Evolutionary conservation across 2,888 invertebrate species (phyloP), one percentile per base, ranked within the genome.

Genomic region (Acronicta leporina): DNA sequence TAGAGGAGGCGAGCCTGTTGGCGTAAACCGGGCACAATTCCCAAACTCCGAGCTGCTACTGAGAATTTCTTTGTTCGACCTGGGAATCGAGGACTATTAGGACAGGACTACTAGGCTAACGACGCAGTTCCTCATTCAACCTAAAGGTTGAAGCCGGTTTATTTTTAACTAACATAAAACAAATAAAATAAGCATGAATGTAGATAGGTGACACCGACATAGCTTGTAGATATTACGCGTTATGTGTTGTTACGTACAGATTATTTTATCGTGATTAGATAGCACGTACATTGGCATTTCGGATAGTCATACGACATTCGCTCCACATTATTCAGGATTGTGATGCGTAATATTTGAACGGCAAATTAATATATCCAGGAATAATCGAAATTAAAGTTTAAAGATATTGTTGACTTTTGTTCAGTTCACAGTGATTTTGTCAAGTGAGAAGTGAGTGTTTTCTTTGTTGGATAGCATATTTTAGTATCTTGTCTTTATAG

Each of bases 231-330:
- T 61, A 63, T 68, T 68, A 64, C 55, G 70, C 53, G 63, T 59
- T 73, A 66, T 74, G 64, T 71, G 61, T 75, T 74, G 67, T 75
- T 77, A 71, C 73, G 61, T 76, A 66, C 67, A 68, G 69, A 77
- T 80, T 82, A 49, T 42, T 69, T 75, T 84, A 85, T 85, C 15
- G 5, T 68, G 84, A 85, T 85, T 78, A 84, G 83, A 81, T 84
- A 84, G 41, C 58, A 52, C 27, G 53, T 51, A 63, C 77, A 72
- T 73, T 80, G 75, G 79, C 78, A 79, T 80, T 82, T 80, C 77
- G 61, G 64, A 64, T 52, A 66, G 67, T 52, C 73, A 78, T 56
- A 69, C 68, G 69, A 80, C 77, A 72, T 71, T 73, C 62, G 64
- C 64, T 46, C 50, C 61, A 53, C 67, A 61, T 63, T 63, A 71